Percentiles rank a stretch among this genome's conserved stretches.
Evolutionary conservation across 2,113 vertebrate species (phyloP).

Genomic region (Callorhinus ursinus): DNA sequence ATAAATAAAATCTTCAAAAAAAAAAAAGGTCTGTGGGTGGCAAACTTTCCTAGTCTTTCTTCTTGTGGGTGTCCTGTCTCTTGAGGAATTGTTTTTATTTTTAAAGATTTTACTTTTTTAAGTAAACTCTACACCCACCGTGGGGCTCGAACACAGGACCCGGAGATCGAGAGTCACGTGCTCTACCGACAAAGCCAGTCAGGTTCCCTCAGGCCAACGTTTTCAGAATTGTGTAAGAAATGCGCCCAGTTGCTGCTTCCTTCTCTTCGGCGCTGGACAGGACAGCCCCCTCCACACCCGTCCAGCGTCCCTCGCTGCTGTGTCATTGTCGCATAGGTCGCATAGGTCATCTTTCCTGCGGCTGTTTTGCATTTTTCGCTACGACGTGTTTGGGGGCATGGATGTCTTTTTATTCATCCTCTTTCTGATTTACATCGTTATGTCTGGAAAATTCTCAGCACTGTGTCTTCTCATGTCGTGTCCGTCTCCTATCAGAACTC

Average conservation of each 20-base stretch:
- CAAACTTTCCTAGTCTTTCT: neutral
- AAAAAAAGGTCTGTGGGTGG: too few species aligned
- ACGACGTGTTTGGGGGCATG: too few species aligned
- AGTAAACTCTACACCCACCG: neutral
- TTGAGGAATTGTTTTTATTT: neutral
- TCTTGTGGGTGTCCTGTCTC: neutral
- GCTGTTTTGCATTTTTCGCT: neutral
- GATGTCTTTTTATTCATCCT: neutral
- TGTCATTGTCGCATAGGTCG: neutral
- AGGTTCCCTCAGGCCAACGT: neutral
- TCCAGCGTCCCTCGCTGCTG: fast-evolving
- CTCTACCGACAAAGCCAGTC: neutral
- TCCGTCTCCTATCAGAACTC: neutral
- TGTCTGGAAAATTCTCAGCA: neutral
- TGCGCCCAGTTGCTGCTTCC: neutral
- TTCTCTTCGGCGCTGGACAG: neutral
- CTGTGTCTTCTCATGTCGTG: neutral
- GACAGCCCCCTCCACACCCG: fast-evolving
- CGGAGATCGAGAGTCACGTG: neutral
- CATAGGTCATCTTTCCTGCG: neutral
- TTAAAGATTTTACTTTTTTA: neutral
- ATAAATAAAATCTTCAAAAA: too few species aligned
- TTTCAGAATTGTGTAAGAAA: neutral
- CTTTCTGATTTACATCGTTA: neutral
- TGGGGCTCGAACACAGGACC: neutral